A percentile compares a stretch with the other conserved stretches of the same genome.
Conservation (phyloP, 2,113 vertebrate species). For the Notiomystis cincta region DNA sequence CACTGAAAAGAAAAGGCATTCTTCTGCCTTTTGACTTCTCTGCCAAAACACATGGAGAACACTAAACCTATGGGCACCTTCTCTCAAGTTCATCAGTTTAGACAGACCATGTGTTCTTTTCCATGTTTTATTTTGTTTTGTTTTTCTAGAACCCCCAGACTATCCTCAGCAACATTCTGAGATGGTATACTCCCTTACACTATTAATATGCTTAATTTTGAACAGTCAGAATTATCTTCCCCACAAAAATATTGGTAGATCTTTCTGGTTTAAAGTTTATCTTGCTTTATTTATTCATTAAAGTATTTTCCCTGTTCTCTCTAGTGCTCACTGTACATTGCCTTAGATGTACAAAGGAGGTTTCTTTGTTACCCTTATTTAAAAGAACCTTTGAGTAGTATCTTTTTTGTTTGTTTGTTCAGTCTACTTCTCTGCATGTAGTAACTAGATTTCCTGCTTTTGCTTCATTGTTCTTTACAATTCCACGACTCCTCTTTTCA, state of each 20-base stretch:
- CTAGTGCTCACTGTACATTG: not conserved
- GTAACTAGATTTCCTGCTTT: not conserved
- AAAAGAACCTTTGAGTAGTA: not conserved
- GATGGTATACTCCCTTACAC: not conserved
- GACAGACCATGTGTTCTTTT: not conserved
- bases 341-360: not conserved
- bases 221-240: not conserved
- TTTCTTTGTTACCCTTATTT: not conserved
- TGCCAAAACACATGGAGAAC: not conserved
- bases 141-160: not conserved
- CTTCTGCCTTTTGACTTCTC: not conserved
- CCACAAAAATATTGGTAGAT: not conserved
- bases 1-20: not conserved
- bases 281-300: not conserved
- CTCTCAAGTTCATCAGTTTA: not conserved
- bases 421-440: not conserved
- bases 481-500: not conserved
- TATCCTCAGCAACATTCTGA: not conserved
- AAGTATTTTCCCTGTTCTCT: not conserved
- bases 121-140: not conserved
- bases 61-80: not conserved
- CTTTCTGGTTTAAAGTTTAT: not conserved
- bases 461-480: not conserved
- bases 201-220: not conserved
- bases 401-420: not conserved